These are phyloP conservation scores for Drosophila kokeensis DNA, from an alignment of 2,888 invertebrate species.

Conservation along the genomic window DNA sequence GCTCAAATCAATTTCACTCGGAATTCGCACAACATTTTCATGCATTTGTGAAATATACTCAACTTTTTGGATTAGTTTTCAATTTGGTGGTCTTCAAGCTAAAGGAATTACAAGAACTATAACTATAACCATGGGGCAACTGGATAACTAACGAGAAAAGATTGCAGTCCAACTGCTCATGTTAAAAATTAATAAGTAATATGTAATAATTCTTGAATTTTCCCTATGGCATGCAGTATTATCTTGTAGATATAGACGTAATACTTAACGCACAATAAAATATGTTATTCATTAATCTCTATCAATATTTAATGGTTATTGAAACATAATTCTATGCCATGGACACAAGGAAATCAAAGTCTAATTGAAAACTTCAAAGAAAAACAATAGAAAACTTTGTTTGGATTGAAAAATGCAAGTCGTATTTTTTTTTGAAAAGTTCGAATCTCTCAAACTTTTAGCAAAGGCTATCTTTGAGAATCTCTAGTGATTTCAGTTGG, in stretches of 20 bases:
- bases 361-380: conserved; percentile 1
- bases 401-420: neutral
- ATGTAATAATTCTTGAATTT: too few relatives aligned
- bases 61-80: conserved; percentile 1
- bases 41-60: neutral
- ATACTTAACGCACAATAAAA: too few relatives aligned
- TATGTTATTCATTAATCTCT: too few relatives aligned
- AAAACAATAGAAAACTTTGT: neutral
- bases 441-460: neutral
- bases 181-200: too few relatives aligned
- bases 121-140: too few relatives aligned
- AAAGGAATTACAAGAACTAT: neutral
- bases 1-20: conserved; percentile 24
- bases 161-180: too few relatives aligned
- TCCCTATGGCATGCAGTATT: too few relatives aligned
- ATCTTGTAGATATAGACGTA: too few relatives aligned
- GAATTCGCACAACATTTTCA: neutral
- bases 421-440: neutral
- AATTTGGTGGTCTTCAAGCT: neutral
- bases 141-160: too few relatives aligned
- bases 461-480: neutral
- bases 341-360: neutral
- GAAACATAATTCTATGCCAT: neutral
- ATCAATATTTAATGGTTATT: neutral
- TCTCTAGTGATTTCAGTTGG: conserved; percentile 20